These are phyloP conservation scores for Argopecten irradians DNA, from an alignment of 1,140 invertebrate species.

Conservation along the genomic window DNA sequence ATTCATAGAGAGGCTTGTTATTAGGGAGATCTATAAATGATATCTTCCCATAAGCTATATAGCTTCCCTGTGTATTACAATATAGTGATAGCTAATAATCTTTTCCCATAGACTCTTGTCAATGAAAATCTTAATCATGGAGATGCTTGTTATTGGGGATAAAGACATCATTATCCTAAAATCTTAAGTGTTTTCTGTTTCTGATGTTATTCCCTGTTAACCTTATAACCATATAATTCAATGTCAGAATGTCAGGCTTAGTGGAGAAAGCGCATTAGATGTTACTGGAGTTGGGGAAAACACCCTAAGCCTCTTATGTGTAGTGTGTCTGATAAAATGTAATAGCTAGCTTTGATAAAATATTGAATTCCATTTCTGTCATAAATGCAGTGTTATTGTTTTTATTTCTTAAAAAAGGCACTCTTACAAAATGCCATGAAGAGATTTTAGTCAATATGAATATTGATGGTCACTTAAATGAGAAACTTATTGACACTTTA, in stretches of 20 bases:
- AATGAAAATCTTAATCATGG: too few relatives aligned
- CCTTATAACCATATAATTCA: neutral
- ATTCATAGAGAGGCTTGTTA: too few relatives aligned
- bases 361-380: neutral
- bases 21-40: too few relatives aligned
- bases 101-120: too few relatives aligned
- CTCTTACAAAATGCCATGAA: neutral
- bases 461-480: neutral
- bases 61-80: too few relatives aligned
- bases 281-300: neutral
- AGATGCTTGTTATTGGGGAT: too few relatives aligned
- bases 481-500: neutral
- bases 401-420: neutral
- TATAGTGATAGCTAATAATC: too few relatives aligned
- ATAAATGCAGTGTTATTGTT: neutral
- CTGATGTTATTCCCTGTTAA: neutral
- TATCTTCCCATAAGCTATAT: too few relatives aligned
- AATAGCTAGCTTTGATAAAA: neutral
- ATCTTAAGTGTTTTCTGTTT: neutral
- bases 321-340: neutral
- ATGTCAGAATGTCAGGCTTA: neutral
- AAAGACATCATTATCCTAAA: neutral
- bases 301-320: neutral
- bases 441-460: neutral
- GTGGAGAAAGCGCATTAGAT: neutral